Percentiles rank a stretch among this genome's conserved stretches.
These are phyloP conservation scores for Leucophenga maculata DNA, from an alignment of 2,888 invertebrate species.

Conservation along the genomic window DNA sequence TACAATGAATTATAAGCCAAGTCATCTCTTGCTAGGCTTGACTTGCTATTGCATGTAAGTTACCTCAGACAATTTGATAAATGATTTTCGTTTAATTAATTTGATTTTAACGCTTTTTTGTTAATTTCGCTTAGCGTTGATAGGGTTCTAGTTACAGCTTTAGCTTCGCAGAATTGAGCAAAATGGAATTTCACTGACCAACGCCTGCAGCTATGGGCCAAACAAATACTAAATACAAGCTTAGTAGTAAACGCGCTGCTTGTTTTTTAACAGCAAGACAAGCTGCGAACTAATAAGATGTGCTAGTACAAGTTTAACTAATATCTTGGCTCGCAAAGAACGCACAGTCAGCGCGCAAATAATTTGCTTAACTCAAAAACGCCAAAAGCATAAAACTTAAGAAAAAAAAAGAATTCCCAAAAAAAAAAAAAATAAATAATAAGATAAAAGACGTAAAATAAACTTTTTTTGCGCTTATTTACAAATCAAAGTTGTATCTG, in stretches of 20 bases:
- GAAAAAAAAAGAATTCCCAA: slow-evolving; percentile 3
- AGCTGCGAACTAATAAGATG: too few relatives aligned
- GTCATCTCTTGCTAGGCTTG: slow-evolving; percentile 29
- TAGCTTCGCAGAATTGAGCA: neutral
- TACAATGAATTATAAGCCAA: slow-evolving; percentile 42
- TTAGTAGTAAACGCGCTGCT: neutral
- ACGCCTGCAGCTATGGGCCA: slow-evolving; percentile 62
- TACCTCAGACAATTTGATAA: slow-evolving; percentile 26
- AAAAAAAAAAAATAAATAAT: slow-evolving; percentile 33
- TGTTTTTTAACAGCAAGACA: too few relatives aligned
- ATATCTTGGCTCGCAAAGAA: neutral
- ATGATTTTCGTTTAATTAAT: slow-evolving; percentile 17
- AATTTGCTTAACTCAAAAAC: neutral
- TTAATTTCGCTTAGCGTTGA: too few relatives aligned
- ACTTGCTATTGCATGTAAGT: slow-evolving; percentile 3
- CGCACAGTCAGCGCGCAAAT: slow-evolving; percentile 40
- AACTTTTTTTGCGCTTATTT: neutral
- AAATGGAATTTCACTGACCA: neutral
- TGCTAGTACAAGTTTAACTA: slow-evolving; percentile 19
- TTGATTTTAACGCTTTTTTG: neutral
- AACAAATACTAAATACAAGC: slow-evolving; percentile 46
- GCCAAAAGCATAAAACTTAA: neutral
- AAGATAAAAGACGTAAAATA: neutral
- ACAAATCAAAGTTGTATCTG: neutral
- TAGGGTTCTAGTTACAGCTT: too few relatives aligned